phyloP scores from a whole-genome alignment of 2,797 vertebrate genomes.

The Syngnathus acus region DNA sequence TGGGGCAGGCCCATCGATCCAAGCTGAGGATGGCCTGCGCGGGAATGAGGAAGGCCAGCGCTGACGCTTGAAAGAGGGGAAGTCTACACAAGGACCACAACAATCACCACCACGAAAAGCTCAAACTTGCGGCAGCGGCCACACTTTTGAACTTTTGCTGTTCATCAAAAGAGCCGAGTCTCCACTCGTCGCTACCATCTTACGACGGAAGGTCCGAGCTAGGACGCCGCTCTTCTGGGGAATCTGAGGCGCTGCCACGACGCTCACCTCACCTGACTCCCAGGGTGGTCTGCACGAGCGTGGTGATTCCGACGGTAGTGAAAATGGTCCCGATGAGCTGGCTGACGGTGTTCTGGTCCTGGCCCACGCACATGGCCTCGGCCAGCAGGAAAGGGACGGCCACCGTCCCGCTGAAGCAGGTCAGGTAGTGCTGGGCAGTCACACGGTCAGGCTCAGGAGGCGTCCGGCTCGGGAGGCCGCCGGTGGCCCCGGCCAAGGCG shows the following conservation, averaged over 20 bases:
- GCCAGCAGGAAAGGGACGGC: conserved; percentile 92
- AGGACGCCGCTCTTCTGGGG: no score
- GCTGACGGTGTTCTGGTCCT: conserved; percentile 85
- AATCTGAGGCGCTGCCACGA: no score
- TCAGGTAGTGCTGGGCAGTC: conserved; percentile 85
- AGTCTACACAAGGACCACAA: conserved; percentile 63
- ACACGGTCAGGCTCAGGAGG: not conserved
- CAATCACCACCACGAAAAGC: not conserved
- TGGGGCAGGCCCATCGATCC: conserved; percentile 88
- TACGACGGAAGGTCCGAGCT: no score
- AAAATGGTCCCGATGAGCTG: conserved; percentile 95
- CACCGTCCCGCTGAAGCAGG: conserved; percentile 94
- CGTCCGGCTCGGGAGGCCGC: no score
- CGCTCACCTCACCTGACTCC: conserved; percentile 82
- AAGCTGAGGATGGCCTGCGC: conserved; percentile 86
- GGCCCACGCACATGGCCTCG: conserved; percentile 86
- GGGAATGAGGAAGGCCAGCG: conserved; percentile 87
- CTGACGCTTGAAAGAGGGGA: conserved; percentile 92
- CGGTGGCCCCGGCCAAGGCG: no score
- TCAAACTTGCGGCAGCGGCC: no score
- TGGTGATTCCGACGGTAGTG: conserved; percentile 89
- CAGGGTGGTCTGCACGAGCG: conserved; percentile 88
- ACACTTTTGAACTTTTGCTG: no score
- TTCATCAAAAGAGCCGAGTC: no score
- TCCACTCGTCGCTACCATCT: no score